Base-by-base conservation (phyloP, 1,140 invertebrate genomes). In the Orius insidiosus region DNA sequence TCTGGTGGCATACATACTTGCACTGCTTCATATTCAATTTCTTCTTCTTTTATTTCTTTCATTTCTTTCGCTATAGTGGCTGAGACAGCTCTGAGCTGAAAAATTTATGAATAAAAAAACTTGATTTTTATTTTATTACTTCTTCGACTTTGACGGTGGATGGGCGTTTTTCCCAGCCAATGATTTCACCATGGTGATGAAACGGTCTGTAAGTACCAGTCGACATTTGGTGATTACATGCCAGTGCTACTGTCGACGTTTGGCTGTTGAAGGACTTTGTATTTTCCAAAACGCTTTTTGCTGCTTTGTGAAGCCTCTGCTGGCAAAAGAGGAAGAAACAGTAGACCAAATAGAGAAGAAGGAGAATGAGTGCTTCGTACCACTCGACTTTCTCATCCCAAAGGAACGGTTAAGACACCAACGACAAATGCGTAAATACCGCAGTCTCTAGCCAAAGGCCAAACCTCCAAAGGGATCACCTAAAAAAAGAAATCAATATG, bases 391-490 rank as follows among this genome's bases (percentile, higher is more conserved):
- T 56, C 30, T 76, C 77, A 58, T 93, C 87, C 70, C 78, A 80
- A 44, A 88, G 79, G 14, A 92, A 71, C 54, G 1, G 88, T 73
- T 32, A 95, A 60, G 3, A 79, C 68, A 2, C 69, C 62, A 0
- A 93, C 76, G 14, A 86, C 80, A 5, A 86, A 57, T 5, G 76
- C 70, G 56, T 93, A 94, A 46, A 87, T 80, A 7, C 78, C 56
- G 47, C 80, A 82, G 57, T 94, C 89, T 52, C 90, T 66, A 1
- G 82, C 76, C 14, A 94, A 71, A 2, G 89, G 85, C 69, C 77
- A 80, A 69, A 77, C 78, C 55, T 88, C 78, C 16, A 93, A 65
- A 53, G 74, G 62, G n/a, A 92, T 79, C 0, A 76, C 75, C 86
- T 90, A 60, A 5, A 68, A 66, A 44, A 16, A 14, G 7, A 16